Base-by-base conservation (phyloP, 2,113 vertebrate genomes). In the Oostethus manadensis region DNA sequence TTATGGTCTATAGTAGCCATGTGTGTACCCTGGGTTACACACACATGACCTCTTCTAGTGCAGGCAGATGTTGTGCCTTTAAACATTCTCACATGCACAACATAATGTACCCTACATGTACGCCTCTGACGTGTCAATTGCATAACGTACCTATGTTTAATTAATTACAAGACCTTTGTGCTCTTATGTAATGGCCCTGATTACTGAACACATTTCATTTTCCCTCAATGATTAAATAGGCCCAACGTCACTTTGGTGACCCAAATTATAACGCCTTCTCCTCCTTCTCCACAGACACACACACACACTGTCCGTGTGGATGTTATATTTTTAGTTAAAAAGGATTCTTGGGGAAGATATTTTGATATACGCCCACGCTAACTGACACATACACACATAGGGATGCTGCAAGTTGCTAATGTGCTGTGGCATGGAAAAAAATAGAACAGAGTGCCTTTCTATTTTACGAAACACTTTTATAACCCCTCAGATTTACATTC, bases 241-340 rank as follows among this genome's bases (percentile, higher is more conserved):
- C 77, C 80, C 70, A 64, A 59, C 43, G 38, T 78, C 67, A 76
- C 57, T 62, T 51, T 56, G 63, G 13, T 76, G 82, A 76, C 80
- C 77, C 70, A 82, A 56, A 80, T 82, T 78, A 57, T 60, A 58
- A 38, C 21, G 48, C 29, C 29, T 33, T 7, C 23, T 26, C 23
- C 29, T 33, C 29, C 29, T 33, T 7, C 29, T 33, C 29, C 29
- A 33, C 4, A 33, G 5, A 6, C 29, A 33, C 29, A 46, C 43
- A 51, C 67, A 49, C 51, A 26, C 55, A 21, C 46, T 38, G 56
- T 64, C 58, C 60, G 45, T 63, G 16, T 6, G 5, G 47, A 62
- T 51, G 56, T 55, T 70, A 63, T 81, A 82, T 82, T 86, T 83
- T 81, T 78, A 74, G 76, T 50, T n/a, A 51, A 50, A 58, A 51